Evolutionary conservation across 2,888 invertebrate species (phyloP), one percentile per base, ranked within the genome.

Genomic region (Brachynemurus nebulosus): DNA sequence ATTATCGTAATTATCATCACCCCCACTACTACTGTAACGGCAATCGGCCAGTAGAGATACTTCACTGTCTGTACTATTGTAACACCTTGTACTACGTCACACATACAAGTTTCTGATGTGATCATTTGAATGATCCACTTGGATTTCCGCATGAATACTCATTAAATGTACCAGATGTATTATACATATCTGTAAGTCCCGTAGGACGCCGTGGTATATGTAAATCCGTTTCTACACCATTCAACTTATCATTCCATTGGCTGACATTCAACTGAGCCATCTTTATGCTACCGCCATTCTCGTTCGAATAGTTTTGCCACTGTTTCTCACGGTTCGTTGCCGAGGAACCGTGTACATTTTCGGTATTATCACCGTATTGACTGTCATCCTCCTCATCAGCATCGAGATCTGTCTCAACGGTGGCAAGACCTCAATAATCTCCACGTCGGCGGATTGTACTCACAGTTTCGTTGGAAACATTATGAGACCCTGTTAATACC

Each of bases 1-100:
- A 47, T 65, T 64, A 25, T 59, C 61, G 40, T 65, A 69, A 45
- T 70, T 69, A 23, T 75, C 76, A 55, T 79, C 79, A 1, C 77
- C 78, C 17, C 78, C 79, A 48, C 81, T 80, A 58, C 82, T 81
- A 49, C 79, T 78, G 54, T 80, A 76, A 50, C 80, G 70, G 59
- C 80, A 81, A 54, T 76, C 78, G 11, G 72, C 68, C 47, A 85
- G 65, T 46, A 85, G 65, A 1, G 83, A 83, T 44, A 82, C 80
- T 54, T 84, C 80, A 54, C 84, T 84, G 53, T 83, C 83, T 18
- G 78, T 61, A 51, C 64, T 65, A 43, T 55, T 55, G 46, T 64
- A 18, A 30, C 37, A 64, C 34, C 59, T 53, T 17, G 40, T 39
- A 42, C 42, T 41, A 20, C 30, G 40, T 27, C 47, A 64, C 61